Conservation (phyloP, 92 coral and sea anemone genomes). For the Blastomussa wellsi region DNA sequence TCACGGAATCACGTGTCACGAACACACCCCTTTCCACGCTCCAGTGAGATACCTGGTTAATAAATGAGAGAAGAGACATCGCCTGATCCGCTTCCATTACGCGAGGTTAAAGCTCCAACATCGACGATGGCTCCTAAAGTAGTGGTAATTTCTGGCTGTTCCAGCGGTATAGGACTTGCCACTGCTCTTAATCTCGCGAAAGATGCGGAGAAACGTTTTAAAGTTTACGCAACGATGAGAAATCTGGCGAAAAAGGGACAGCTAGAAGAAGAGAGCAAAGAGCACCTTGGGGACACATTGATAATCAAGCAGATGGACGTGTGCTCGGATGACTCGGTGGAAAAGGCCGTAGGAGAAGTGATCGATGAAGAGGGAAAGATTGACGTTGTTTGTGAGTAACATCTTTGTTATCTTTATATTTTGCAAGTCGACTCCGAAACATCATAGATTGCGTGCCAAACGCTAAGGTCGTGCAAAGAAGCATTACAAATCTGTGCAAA, state of each 20-base stretch:
- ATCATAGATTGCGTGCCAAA: no score
- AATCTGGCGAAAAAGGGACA: slow-evolving; percentile 65
- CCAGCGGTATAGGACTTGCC: slow-evolving; percentile 84
- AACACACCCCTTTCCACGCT: no score
- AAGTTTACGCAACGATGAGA: slow-evolving; percentile 90
- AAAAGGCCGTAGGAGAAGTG: slow-evolving; percentile 65
- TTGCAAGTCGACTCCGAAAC: no score
- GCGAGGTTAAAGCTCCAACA: no score
- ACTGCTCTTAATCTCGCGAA: slow-evolving; percentile 80
- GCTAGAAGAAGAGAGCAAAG: slow-evolving; percentile 71
- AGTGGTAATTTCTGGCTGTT: slow-evolving; percentile 84
- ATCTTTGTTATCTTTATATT: no score
- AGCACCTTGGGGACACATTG: slow-evolving; percentile 68
- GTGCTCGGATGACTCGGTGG: slow-evolving; percentile 80
- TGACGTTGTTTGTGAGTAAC: slow-evolving; percentile 77
- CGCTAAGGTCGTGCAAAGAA: no score
- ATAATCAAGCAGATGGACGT: slow-evolving; percentile 77
- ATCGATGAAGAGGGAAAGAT: slow-evolving; percentile 72
- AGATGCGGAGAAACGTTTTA: slow-evolving; percentile 74
- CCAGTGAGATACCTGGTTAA: no score
- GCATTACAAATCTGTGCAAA: no score
- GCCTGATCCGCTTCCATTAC: no score
- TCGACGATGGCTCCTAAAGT: slow-evolving; percentile 63
- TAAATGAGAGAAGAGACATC: no score
- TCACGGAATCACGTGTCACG: no score